Conservation (phyloP, 2,888 invertebrate species). For the Panopea generosa region DNA sequence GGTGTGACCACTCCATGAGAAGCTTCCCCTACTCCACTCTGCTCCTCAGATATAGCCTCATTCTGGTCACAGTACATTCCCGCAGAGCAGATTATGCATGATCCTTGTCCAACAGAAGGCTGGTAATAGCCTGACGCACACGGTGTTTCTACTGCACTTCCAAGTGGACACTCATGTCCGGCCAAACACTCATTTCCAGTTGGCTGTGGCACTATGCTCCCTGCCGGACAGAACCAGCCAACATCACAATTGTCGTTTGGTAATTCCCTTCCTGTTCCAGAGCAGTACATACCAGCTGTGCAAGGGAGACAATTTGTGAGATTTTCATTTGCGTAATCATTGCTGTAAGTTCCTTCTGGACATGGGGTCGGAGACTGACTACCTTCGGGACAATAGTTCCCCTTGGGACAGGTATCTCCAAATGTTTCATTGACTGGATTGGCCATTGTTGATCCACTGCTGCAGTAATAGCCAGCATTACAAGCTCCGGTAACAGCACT, state of each 20-base stretch:
- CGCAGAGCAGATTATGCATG: slow-evolving; percentile 78
- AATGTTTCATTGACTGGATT: slow-evolving; percentile 82
- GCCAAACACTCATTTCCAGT: slow-evolving; percentile 80
- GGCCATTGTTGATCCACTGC: slow-evolving; percentile 75
- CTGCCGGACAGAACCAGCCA: slow-evolving; percentile 81
- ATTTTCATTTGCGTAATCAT: slow-evolving; percentile 78
- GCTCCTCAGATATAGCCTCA: slow-evolving; percentile 81
- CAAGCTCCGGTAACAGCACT: slow-evolving; percentile 76
- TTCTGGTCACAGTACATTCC: slow-evolving; percentile 82
- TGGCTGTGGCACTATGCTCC: slow-evolving; percentile 79
- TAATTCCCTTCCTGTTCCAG: slow-evolving; percentile 75
- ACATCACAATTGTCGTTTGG: slow-evolving; percentile 80
- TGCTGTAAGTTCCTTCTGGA: slow-evolving; percentile 77
- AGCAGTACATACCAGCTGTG: slow-evolving; percentile 81
- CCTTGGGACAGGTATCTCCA: slow-evolving; percentile 83
- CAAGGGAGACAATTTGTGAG: slow-evolving; percentile 80
- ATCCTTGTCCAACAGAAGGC: slow-evolving; percentile 74
- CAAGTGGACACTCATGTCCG: slow-evolving; percentile 81
- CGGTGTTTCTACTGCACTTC: slow-evolving; percentile 77
- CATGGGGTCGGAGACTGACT: slow-evolving; percentile 78
- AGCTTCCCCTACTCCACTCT: slow-evolving; percentile 79
- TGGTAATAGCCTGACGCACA: slow-evolving; percentile 81
- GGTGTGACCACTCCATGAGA: slow-evolving; percentile 84
- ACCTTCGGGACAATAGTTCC: slow-evolving; percentile 81
- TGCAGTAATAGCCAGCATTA: slow-evolving; percentile 81